Base-by-base conservation (phyloP, 30 jellyfish, hydroid and myxozoan genomes). In the Clytia hemisphaerica region DNA sequence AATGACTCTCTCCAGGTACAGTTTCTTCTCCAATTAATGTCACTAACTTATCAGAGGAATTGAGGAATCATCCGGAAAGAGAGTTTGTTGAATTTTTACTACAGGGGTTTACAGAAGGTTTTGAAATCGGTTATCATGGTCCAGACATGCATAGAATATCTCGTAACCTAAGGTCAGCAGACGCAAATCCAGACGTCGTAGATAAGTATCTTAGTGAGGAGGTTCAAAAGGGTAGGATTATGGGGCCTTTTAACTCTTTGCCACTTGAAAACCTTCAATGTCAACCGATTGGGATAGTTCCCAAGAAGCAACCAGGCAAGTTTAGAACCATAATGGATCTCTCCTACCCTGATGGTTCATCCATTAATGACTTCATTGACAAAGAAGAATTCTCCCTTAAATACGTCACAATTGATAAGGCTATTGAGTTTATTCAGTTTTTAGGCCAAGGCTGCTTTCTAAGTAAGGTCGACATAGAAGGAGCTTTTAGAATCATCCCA, bases 211-310 rank as follows among this genome's bases (percentile, higher is more conserved):
- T 67, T 3, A 36, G 26, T 21, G 68, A 38, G 27, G 67, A 67
- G 9, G 22, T 73, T 6, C 35, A 34, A 29, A 6, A n/a, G 4
- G 76, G 64, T 22, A 9, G 75, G 30, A 53, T 73, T 2, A 67
- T 68, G 14, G 84, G 84, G n/a, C 84, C 76, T 2, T 73, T 73
- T 38, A 2, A 62, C 9, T 12, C 27, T 10, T 68, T 76, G 12
- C 88, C 84, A 27, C 22, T 34, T 21, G 32, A 48, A 6, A 34
- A 40, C 19, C 66, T 57, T n/a, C 77, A 58, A 18, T 14, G 57
- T 1, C 40, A 53, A 32, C 69, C 68, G 3, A 36, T 73, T 57
- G 84, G 84, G 36, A 46, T 55, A 2, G 38, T 73, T 19, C 84
- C 75, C 1, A 73, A 55, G 31, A 26, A 64, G 1, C 21, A 30